Conservation (phyloP, 2,888 invertebrate genomes). For the Rotaria macrura region DNA sequence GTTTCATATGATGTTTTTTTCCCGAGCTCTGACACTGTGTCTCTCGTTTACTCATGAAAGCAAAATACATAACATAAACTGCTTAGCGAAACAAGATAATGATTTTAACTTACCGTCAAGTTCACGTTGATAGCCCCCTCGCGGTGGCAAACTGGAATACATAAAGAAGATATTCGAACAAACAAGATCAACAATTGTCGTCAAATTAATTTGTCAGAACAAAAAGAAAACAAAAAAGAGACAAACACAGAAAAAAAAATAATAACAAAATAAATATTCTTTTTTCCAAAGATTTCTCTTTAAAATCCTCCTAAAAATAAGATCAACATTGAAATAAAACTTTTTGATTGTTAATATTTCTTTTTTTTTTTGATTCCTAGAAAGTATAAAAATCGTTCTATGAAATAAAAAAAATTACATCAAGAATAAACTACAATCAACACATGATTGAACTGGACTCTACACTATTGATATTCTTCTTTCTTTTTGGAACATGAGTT, state of each 20-base stretch:
- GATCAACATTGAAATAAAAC: too few relatives aligned
- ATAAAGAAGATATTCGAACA: neutral
- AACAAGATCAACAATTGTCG: neutral
- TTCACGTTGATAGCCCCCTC: slow-evolving; percentile 17
- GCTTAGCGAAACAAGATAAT: neutral
- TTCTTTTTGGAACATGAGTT: neutral
- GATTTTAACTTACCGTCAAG: neutral
- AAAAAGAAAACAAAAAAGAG: too few relatives aligned
- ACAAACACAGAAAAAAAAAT: too few relatives aligned
- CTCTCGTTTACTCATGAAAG: neutral
- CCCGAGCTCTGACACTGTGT: too few relatives aligned
- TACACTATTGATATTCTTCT: too few relatives aligned
- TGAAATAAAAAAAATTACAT: neutral
- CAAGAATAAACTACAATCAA: neutral
- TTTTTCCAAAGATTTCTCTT: too few relatives aligned
- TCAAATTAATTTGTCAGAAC: neutral
- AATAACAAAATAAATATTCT: too few relatives aligned
- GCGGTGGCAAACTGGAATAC: neutral
- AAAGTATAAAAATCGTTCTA: too few relatives aligned
- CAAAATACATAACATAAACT: neutral
- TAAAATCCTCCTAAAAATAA: too few relatives aligned
- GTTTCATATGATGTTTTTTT: neutral
- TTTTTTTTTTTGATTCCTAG: too few relatives aligned
- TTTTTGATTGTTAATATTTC: too few relatives aligned
- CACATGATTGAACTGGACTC: neutral